Evolutionary conservation across 1,140 invertebrate genomes (phyloP).

Genomic region (Drosophila watanabei): DNA sequence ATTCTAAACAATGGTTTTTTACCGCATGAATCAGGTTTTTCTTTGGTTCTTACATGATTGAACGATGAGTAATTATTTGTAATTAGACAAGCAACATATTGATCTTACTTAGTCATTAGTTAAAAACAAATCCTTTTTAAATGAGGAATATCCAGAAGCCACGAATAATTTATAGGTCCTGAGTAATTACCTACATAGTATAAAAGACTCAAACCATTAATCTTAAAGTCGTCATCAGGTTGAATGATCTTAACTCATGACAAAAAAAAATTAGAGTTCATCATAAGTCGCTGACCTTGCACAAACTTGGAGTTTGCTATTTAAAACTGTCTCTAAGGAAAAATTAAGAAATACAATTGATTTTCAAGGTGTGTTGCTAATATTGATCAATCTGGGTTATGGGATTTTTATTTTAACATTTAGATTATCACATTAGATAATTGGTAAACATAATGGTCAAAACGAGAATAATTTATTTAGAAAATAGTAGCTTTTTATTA

Average conservation of each 20-base stretch:
- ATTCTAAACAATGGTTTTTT: conserved; percentile 20
- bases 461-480: not conserved
- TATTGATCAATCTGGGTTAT: not conserved
- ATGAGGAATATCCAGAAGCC: too few species aligned
- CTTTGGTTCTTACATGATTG: conserved; percentile 14
- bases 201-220: not conserved
- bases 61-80: conserved; percentile 31
- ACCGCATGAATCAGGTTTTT: conserved; percentile 19
- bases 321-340: not conserved
- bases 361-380: not conserved
- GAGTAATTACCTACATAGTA: not conserved
- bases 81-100: conserved; percentile 14
- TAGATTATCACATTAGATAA: not conserved
- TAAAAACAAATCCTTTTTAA: not conserved
- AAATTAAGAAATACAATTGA: not conserved
- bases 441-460: too few species aligned
- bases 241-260: conserved; percentile 3
- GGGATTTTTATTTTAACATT: not conserved
- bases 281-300: not conserved
- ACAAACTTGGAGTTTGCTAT: not conserved
- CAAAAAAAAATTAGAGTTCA: not conserved
- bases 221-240: not conserved
- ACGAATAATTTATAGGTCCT: not conserved
- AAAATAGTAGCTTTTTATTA: not conserved
- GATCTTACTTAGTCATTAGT: conserved; percentile 1